A percentile compares a stretch with the other conserved stretches of the same genome.
These are phyloP conservation scores for Hippolais icterina DNA, from an alignment of 2,113 vertebrate genomes.

Conservation along the genomic window DNA sequence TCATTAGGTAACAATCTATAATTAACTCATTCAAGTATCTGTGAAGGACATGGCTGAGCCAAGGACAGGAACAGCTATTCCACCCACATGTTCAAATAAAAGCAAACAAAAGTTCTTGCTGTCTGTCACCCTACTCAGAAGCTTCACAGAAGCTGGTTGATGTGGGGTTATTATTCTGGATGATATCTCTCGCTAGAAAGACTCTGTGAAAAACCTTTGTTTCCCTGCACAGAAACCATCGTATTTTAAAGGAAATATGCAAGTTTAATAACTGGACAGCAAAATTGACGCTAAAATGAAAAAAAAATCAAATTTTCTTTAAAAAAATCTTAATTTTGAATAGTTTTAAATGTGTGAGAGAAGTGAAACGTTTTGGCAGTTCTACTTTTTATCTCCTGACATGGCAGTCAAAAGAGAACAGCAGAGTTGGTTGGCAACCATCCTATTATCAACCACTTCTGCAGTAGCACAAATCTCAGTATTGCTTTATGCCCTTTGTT, in stretches of 20 bases:
- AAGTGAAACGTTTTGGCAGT: background rate
- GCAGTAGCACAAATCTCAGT: background rate
- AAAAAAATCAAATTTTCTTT: background rate
- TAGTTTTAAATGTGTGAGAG: background rate
- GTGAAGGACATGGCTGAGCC: conserved; percentile 54
- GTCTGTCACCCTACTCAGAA: conserved; percentile 59
- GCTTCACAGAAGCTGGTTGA: conserved; percentile 34
- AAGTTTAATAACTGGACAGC: background rate
- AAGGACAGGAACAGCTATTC: conserved; percentile 47
- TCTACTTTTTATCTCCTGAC: background rate
- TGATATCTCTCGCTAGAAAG: background rate
- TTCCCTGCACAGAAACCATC: background rate
- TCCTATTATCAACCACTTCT: background rate
- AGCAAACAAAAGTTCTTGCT: conserved; percentile 62
- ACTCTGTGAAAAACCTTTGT: background rate
- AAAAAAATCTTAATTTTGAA: background rate
- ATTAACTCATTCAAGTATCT: conserved; percentile 72
- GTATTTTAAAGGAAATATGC: background rate
- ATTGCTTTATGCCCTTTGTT: background rate
- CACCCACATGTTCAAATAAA: conserved; percentile 56
- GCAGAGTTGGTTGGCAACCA: background rate
- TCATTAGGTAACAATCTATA: conserved; percentile 69
- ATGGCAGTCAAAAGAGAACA: background rate
- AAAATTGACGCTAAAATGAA: background rate
- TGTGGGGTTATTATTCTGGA: conserved; percentile 47